Percentiles rank a stretch among this genome's conserved stretches.
These are phyloP conservation scores for Caenorhabditis sulstoni DNA, from an alignment of 2,888 invertebrate genomes.

Conservation along the genomic window DNA sequence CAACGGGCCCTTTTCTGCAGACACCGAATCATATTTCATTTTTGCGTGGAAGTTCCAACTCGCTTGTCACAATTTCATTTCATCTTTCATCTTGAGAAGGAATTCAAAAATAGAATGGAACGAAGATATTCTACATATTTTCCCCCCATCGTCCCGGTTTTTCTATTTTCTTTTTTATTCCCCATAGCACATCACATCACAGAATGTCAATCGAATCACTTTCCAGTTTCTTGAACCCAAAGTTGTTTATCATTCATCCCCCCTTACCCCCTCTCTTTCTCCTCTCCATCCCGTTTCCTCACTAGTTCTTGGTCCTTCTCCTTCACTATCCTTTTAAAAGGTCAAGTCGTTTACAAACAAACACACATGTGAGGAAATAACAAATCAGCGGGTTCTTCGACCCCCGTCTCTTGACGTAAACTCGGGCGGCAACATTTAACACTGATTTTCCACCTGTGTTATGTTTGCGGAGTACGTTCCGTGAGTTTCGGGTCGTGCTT, in stretches of 20 bases:
- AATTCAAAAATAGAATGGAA: slow-evolving; percentile 8
- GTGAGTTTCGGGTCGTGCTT: neutral
- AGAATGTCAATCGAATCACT: slow-evolving; percentile 50
- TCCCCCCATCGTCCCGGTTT: slow-evolving; percentile 2
- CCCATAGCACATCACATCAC: slow-evolving; percentile 17
- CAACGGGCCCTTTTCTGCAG: neutral
- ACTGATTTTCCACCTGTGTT: slow-evolving; percentile 3
- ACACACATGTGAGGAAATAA: slow-evolving; percentile 6
- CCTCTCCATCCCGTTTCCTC: slow-evolving; percentile 3
- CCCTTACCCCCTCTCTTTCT: neutral
- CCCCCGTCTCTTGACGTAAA: neutral
- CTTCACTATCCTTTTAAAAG: slow-evolving; percentile 24
- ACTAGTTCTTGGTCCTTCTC: slow-evolving; percentile 34
- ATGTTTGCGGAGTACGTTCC: slow-evolving; percentile 1
- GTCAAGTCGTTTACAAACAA: slow-evolving; percentile 13
- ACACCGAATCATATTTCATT: slow-evolving; percentile 9
- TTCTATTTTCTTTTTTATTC: slow-evolving; percentile 1
- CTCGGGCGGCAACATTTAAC: neutral
- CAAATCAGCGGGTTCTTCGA: neutral
- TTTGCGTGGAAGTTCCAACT: neutral
- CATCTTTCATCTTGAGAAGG: neutral
- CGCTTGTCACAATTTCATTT: slow-evolving; percentile 9
- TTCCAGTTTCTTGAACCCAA: slow-evolving; percentile 46
- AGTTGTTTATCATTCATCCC: slow-evolving; percentile 24
- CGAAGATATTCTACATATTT: neutral